These are phyloP conservation scores for Chironomus riparius DNA, from an alignment of 2,888 invertebrate species.

Conservation along the genomic window DNA sequence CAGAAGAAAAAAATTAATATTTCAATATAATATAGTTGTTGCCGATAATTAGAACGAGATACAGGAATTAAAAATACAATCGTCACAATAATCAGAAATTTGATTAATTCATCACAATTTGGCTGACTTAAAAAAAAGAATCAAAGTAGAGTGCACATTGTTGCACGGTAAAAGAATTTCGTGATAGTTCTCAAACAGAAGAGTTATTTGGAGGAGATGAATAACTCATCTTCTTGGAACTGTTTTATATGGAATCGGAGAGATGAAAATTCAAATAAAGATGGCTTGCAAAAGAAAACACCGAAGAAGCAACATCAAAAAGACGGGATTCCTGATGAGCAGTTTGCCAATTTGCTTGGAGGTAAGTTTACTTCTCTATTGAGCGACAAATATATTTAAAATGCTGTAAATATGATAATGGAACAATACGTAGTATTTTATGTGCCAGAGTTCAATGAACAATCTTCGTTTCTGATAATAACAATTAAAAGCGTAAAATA, in stretches of 20 bases:
- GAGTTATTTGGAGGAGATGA: conserved; percentile 2
- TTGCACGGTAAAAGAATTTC: conserved; percentile 11
- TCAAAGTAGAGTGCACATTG: background rate
- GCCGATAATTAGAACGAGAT: no score
- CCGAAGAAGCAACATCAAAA: background rate
- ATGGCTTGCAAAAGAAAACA: background rate
- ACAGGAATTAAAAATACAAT: no score
- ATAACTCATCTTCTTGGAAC: conserved; percentile 27
- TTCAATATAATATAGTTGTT: no score
- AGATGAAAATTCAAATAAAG: background rate
- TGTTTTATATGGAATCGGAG: conserved; percentile 19
- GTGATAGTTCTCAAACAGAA: background rate
- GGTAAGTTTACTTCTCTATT: conserved; percentile 3
- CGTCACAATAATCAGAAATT: no score
- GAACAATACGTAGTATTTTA: background rate
- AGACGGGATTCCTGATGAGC: conserved; percentile 14
- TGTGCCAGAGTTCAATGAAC: background rate
- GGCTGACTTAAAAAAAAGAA: background rate
- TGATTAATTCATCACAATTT: background rate
- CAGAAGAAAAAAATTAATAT: no score
- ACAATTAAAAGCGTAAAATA: no score
- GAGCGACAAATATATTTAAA: background rate
- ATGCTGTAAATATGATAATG: background rate
- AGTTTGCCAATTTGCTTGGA: conserved; percentile 26
- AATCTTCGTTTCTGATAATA: background rate